Evolutionary conservation across 2,113 vertebrate genomes (phyloP), one percentile per base, ranked within the genome.

Genomic region (Raja brachyura): DNA sequence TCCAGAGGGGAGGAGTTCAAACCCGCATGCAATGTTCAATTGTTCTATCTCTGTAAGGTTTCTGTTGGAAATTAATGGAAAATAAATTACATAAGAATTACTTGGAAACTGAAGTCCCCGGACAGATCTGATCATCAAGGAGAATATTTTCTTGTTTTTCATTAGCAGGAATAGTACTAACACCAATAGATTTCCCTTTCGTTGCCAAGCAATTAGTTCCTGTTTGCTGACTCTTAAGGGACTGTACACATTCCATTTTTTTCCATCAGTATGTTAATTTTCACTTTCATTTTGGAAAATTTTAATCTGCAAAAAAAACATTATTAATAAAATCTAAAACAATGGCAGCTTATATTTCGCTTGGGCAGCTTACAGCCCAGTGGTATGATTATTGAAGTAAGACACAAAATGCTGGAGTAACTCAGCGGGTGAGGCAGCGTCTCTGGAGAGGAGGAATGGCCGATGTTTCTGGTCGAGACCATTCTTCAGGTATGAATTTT

Each of bases 201-300:
- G 31, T 63, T 88, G 83, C n/a, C 31, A n/a, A 63, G 83, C 83
- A 88, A 88, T 88, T 63, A 88, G 83, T 88, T 88, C 61, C 63
- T 88, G 59, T 63, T 63, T 31, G 14, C 59, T n/a, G 14, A 63
- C 25, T n/a, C 59, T 88, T 88, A 18, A 63, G 83, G 83, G 83
- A 88, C 13, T 66, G 59, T 14, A 63, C 83, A 63, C 61, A 88
- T 66, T 88, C 63, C 56, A 16, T 63, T 63, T 63, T 85, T 25
- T 88, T 88, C 59, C 14, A 88, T 88, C 83, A 63, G 59, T 88
- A 88, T 88, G 83, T 88, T 31, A 88, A 88, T 88, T 88, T 63
- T 88, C 3, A 59, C 83, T 31, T 59, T 63, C 31, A 63, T 63
- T 63, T 16, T 9, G 48, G 48, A 83, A 88, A 63, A 48, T 63